Percentiles rank a stretch among this genome's conserved stretches.
phyloP scores from a whole-genome alignment of 2,797 vertebrate genomes.

The Catamblyrhynchus diadema region DNA sequence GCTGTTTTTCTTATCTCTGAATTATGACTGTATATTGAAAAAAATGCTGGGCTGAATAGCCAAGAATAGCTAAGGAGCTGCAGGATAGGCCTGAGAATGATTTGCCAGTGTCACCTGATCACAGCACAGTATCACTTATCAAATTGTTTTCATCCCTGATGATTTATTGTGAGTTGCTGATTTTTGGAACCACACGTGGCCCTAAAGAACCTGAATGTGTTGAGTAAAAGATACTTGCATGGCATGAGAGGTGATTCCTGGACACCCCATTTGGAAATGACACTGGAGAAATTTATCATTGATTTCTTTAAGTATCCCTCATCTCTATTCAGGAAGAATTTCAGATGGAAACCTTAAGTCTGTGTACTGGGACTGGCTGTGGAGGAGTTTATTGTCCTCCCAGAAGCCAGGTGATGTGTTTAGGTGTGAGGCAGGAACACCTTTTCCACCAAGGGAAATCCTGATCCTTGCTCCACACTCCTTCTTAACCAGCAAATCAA shows the following conservation, averaged over 20 bases:
- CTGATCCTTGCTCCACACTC: background rate
- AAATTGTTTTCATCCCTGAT: background rate
- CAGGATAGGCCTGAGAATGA: background rate
- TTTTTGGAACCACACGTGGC: background rate
- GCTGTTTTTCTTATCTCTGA: background rate
- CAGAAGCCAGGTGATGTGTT: background rate
- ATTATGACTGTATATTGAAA: background rate
- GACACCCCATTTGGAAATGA: background rate
- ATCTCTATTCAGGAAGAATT: background rate
- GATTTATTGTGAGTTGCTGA: background rate
- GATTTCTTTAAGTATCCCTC: background rate
- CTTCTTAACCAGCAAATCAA: background rate
- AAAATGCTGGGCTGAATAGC: background rate
- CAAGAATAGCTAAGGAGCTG: background rate
- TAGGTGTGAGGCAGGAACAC: background rate
- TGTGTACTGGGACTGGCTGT: background rate
- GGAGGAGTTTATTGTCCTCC: background rate
- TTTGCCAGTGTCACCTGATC: background rate
- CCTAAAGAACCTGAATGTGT: background rate
- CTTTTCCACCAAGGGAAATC: background rate
- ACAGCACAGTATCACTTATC: background rate
- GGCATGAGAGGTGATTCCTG: background rate
- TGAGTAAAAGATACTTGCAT: background rate
- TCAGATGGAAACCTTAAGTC: background rate
- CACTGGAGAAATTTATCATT: accelerated